Evolutionary conservation across 2,113 vertebrate species (phyloP).

Genomic region (Gasterosteus nipponicus): DNA sequence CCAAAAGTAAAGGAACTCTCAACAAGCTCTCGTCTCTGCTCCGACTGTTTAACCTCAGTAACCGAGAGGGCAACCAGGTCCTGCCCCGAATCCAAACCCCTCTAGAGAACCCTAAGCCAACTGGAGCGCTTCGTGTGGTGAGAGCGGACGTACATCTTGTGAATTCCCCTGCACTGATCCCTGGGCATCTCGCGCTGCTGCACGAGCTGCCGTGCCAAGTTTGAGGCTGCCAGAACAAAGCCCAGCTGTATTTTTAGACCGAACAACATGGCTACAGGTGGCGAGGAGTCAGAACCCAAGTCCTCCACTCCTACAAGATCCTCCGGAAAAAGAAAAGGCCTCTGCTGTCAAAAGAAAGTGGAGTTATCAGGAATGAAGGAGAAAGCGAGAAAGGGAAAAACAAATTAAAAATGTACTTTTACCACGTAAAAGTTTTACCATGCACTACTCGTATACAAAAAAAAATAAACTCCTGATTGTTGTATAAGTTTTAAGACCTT

Average conservation of each 20-base stretch:
- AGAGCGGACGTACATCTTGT: conserved; percentile 25
- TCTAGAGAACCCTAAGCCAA: conserved; percentile 16
- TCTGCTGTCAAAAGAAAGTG: conserved; percentile 51
- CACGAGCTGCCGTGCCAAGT: conserved; percentile 59
- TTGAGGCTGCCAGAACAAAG: conserved; percentile 68
- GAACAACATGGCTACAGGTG: conserved; percentile 71
- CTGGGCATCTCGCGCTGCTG: conserved; percentile 48
- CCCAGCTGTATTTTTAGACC: conserved; percentile 61
- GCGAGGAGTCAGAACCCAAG: conserved; percentile 69
- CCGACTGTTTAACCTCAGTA: conserved; percentile 3
- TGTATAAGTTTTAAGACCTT: conserved; percentile 50
- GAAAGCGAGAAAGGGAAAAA: conserved; percentile 26
- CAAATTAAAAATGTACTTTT: conserved; percentile 47
- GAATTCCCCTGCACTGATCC: conserved; percentile 55
- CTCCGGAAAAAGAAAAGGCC: conserved; percentile 67
- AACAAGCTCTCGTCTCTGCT: not conserved
- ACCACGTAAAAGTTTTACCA: conserved; percentile 50
- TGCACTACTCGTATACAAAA: not conserved
- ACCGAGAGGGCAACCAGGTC: conserved; percentile 12
- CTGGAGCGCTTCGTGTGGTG: conserved; percentile 38
- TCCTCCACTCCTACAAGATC: conserved; percentile 72
- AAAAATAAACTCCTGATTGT: not conserved
- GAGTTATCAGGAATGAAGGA: conserved; percentile 50
- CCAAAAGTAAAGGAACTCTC: not conserved
- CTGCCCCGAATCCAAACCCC: conserved; percentile 25